Evolutionary conservation across 1,140 invertebrate species (phyloP), one percentile per base, ranked within the genome.

Genomic region (Callitettix versicolor): DNA sequence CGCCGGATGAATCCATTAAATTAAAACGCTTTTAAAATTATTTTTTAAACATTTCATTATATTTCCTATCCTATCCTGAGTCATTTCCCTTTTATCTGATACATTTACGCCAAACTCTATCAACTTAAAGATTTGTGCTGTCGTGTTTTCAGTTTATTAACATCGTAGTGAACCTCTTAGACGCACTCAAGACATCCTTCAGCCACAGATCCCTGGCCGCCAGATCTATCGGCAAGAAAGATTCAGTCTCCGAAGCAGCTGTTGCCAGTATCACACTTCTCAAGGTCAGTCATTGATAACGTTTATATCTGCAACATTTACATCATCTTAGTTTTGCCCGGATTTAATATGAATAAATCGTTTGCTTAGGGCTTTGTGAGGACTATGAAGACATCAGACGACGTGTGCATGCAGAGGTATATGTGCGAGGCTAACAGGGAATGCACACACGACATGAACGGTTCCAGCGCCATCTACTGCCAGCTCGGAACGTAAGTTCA

Each of bases 401-500:
- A 89, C 61, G 76, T 76, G 57, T 91, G 88, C 67, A 80, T 84
- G 65, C 81, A 82, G 74, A 88, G 79, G 68, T 86, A 80, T 73
- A 77, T 94, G 42, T 95, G 91, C 65, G 86, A 93, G 64, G 90
- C 90, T 2, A 92, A 88, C 66, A 82, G 78, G 18, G 89, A 92
- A 66, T 94, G 90, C 67, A 77, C 85, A n/a, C 75, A 76, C 7
- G 88, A 91, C 64, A 82, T 88, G 49, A 72, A 75, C 51, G 86
- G 87, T 61, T 81, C 82, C 57, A 87, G 84, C 59, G 85, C 86
- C 62, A 80, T 93, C 49, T 91, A 92, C 79, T 93, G 91, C 64
- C 88, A 93, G 73, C 73, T 94, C 60, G 89, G 88, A 85, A 87
- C 88, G 90, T 95, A 75, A 87, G 88, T 84, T 26, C 47, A n/a